phyloP scores from a whole-genome alignment of 1,140 invertebrate species.

The Leptinotarsa lineolata region DNA sequence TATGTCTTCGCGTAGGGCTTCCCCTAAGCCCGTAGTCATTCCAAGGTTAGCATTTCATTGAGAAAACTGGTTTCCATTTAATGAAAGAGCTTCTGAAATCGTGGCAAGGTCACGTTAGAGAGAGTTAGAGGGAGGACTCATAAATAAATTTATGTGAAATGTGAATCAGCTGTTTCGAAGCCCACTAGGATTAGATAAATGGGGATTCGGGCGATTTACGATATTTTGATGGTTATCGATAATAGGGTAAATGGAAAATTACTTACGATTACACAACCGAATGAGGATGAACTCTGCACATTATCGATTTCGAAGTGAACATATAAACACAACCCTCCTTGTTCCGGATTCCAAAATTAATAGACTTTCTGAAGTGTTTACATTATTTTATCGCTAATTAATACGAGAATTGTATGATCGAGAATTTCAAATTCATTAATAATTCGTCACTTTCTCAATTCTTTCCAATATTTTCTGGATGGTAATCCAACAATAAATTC shows the following conservation, averaged over 20 bases:
- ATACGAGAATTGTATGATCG: no score
- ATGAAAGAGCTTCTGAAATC: neutral
- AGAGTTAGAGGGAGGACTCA: neutral
- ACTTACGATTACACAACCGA: neutral
- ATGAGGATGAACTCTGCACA: neutral
- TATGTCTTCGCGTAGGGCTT: neutral
- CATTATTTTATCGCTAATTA: no score
- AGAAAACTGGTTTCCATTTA: slow-evolving; percentile 1
- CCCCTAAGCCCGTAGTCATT: neutral
- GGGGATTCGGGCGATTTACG: neutral
- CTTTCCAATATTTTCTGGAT: no score
- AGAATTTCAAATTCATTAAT: no score
- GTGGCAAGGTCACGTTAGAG: slow-evolving; percentile 7
- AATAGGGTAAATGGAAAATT: neutral
- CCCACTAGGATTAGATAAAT: neutral
- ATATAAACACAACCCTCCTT: no score
- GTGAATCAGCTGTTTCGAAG: slow-evolving; percentile 2
- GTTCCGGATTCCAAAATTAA: no score
- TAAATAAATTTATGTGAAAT: slow-evolving; percentile 3
- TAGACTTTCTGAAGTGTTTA: no score
- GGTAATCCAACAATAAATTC: no score
- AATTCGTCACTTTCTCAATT: no score
- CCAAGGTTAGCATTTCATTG: neutral
- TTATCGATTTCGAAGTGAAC: no score
- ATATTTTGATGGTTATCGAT: neutral